A percentile compares a stretch with the other conserved stretches of the same genome.
Conservation (phyloP, 2,888 invertebrate species). For the Stegana nigrithorax region DNA sequence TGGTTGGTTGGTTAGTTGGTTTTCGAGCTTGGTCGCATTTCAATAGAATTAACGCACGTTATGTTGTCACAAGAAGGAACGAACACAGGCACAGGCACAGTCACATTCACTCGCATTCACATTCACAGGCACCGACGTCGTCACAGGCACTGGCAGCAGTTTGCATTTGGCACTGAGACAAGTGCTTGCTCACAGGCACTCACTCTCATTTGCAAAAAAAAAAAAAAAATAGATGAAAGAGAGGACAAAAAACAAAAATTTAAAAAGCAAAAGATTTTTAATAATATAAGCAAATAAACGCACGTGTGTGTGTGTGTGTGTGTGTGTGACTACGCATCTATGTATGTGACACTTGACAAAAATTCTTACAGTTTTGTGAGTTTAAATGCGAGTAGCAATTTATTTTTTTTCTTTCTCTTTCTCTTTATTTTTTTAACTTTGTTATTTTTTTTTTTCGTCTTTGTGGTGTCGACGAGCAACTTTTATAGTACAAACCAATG, state of each 20-base stretch:
- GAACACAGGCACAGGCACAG: slow-evolving; percentile 9
- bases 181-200: slow-evolving; percentile 19
- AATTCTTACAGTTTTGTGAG: slow-evolving; percentile 14
- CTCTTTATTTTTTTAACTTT: not conserved
- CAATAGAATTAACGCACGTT: slow-evolving; percentile 59
- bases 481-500: not conserved
- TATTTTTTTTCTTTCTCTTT: not conserved
- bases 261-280: not conserved
- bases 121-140: no score
- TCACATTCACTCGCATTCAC: no score
- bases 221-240: not conserved
- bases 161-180: no score
- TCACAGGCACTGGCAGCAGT: no score
- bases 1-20: no score
- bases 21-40: slow-evolving; percentile 57
- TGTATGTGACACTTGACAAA: slow-evolving; percentile 9
- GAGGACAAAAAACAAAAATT: not conserved
- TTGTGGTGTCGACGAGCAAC: not conserved
- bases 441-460: not conserved
- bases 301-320: not conserved
- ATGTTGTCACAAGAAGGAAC: slow-evolving; percentile 23
- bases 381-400: not conserved
- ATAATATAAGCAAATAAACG: not conserved
- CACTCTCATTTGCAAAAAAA: not conserved
- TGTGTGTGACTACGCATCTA: not conserved